Conservation (phyloP, 2,113 vertebrate genomes). For the Ochotona curzoniae region DNA sequence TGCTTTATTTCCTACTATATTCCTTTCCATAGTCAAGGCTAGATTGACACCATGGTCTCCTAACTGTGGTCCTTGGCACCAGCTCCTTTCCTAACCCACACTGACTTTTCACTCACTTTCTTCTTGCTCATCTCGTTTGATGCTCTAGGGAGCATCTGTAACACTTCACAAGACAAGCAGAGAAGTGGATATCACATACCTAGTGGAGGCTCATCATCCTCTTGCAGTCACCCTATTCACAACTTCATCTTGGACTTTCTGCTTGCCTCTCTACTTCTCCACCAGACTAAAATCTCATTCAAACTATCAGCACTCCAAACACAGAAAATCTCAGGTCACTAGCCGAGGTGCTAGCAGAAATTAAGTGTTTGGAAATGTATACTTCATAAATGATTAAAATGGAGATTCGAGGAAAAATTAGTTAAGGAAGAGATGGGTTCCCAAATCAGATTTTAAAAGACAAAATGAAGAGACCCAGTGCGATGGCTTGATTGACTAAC, state of each 20-base stretch:
- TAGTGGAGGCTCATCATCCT: neutral
- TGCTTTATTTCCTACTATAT: neutral
- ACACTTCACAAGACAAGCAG: neutral
- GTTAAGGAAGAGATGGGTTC: neutral
- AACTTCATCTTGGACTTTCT: neutral
- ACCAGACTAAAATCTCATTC: neutral
- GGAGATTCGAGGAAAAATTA: neutral
- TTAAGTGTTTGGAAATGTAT: neutral
- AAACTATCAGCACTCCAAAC: neutral
- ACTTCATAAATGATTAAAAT: neutral
- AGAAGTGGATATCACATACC: neutral
- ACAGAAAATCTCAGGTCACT: neutral
- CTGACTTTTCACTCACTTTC: neutral
- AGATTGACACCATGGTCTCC: neutral
- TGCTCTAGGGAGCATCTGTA: neutral
- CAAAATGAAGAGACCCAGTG: too few relatives aligned
- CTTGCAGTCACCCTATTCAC: neutral
- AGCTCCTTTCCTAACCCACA: neutral
- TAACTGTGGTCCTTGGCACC: neutral
- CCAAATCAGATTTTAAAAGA: too few relatives aligned
- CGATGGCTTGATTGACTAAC: too few relatives aligned
- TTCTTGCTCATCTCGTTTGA: neutral
- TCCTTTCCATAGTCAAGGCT: neutral
- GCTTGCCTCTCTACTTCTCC: neutral
- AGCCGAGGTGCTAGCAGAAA: neutral